Conservation (phyloP, 2,113 vertebrate species). For the Silurus glanis region DNA sequence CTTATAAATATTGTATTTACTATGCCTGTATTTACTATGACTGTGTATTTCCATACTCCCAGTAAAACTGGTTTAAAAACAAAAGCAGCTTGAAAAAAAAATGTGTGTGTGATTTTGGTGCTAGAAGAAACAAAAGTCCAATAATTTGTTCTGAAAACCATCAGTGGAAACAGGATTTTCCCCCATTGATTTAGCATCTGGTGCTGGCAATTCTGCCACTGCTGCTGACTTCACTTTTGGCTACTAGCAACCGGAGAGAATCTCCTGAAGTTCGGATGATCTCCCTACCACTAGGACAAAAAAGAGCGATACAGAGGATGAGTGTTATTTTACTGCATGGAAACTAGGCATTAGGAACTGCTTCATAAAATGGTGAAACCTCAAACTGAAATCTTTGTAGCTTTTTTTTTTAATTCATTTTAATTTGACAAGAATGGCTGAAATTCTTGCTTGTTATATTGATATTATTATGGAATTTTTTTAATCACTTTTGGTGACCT, state of each 20-base stretch:
- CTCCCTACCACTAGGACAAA: conserved; percentile 69
- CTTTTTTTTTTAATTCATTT: not conserved
- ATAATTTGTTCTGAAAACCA: conserved; percentile 18
- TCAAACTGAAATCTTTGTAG: not conserved
- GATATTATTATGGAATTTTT: not conserved
- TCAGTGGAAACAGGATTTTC: not conserved
- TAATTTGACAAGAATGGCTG: not conserved
- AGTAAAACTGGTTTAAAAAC: not conserved
- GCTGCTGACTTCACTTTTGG: conserved; percentile 62
- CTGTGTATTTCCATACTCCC: no score
- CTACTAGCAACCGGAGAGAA: conserved; percentile 69
- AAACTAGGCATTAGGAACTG: not conserved
- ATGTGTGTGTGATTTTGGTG: not conserved
- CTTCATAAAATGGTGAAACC: conserved; percentile 6
- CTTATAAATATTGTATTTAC: no score
- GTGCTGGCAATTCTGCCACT: conserved; percentile 47
- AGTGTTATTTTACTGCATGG: not conserved
- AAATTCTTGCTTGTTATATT: not conserved
- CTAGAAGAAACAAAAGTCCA: not conserved
- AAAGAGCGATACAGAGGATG: not conserved
- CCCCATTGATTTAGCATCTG: conserved; percentile 59
- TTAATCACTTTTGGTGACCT: not conserved
- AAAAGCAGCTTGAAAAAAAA: not conserved
- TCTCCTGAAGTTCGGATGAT: conserved; percentile 71
- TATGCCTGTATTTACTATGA: no score